A percentile compares a stretch with the other conserved stretches of the same genome.
phyloP scores from a whole-genome alignment of 2,113 vertebrate genomes.

The Labeo rohita region DNA sequence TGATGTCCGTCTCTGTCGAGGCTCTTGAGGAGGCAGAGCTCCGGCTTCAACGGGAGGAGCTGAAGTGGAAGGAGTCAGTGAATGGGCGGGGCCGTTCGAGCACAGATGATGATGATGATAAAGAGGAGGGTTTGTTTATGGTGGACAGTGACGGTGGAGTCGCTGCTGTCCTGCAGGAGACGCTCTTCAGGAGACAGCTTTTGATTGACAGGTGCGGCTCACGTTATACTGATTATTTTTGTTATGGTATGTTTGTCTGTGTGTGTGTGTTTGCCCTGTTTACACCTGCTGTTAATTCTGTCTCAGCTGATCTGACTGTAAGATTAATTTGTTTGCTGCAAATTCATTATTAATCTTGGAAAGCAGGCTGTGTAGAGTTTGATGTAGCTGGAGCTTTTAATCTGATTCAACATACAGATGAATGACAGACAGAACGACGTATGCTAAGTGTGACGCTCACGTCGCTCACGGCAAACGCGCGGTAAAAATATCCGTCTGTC shows the following conservation, averaged over 20 bases:
- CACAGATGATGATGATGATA: slow-evolving; percentile 50
- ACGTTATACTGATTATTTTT: neutral
- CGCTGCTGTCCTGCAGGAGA: slow-evolving; percentile 69
- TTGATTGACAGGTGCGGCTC: slow-evolving; percentile 66
- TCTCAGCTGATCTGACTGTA: neutral
- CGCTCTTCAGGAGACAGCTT: slow-evolving; percentile 65
- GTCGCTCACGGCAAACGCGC: neutral
- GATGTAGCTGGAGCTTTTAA: too few species aligned
- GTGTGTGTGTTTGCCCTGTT: neutral
- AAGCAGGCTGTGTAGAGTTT: too few species aligned
- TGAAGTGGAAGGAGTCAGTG: slow-evolving; percentile 56
- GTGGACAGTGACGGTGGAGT: slow-evolving; percentile 67
- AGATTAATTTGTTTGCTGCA: too few species aligned
- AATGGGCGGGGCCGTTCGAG: neutral
- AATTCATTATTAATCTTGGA: too few species aligned
- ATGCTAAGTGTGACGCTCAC: neutral
- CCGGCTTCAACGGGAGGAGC: slow-evolving; percentile 66
- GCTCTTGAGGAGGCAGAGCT: slow-evolving; percentile 73
- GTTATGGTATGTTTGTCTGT: too few species aligned
- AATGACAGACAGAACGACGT: too few species aligned
- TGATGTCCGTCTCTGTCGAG: slow-evolving; percentile 54
- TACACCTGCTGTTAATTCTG: neutral
- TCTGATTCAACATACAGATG: too few species aligned
- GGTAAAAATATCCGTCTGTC: neutral
- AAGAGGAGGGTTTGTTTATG: slow-evolving; percentile 52